Percentiles rank a stretch among this genome's conserved stretches.
Conservation (phyloP, 23 tunicate species). For the Aplidium turbinatum region DNA sequence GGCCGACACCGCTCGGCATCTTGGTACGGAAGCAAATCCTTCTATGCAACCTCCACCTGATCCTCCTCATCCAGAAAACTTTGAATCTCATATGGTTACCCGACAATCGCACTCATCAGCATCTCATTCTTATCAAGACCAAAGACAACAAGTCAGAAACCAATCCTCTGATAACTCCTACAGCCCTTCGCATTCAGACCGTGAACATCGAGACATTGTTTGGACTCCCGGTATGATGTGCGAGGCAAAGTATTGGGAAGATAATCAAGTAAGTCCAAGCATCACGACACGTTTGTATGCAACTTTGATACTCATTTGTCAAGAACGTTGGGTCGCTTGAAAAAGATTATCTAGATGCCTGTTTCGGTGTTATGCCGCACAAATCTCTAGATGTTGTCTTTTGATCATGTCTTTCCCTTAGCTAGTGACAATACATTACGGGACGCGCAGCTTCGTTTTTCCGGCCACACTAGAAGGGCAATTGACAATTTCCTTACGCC, state of each 20-base stretch:
- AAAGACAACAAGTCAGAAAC: constrained; percentile 13
- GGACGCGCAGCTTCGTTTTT: too few species aligned
- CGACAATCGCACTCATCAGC: background rate
- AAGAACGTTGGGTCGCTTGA: background rate
- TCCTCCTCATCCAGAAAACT: background rate
- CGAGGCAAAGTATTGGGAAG: constrained; percentile 82
- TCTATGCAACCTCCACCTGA: background rate
- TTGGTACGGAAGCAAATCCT: background rate
- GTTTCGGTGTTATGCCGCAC: too few species aligned
- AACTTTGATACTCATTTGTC: background rate
- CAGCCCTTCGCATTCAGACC: background rate
- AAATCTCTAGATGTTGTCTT: too few species aligned
- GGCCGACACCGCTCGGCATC: constrained; percentile 35
- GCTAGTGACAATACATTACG: too few species aligned
- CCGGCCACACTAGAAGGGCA: too few species aligned
- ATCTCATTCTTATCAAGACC: constrained; percentile 43
- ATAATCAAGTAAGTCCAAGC: constrained; percentile 27
- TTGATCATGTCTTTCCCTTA: too few species aligned
- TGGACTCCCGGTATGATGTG: constrained; percentile 41
- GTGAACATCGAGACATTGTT: background rate
- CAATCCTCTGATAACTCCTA: background rate
- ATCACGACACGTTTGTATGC: background rate
- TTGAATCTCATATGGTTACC: too few species aligned
- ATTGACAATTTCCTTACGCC: too few species aligned
- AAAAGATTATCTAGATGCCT: background rate